A percentile compares a stretch with the other conserved stretches of the same genome.
Evolutionary conservation across 2,888 invertebrate genomes (phyloP).

Genomic region (Coenonympha arcania): DNA sequence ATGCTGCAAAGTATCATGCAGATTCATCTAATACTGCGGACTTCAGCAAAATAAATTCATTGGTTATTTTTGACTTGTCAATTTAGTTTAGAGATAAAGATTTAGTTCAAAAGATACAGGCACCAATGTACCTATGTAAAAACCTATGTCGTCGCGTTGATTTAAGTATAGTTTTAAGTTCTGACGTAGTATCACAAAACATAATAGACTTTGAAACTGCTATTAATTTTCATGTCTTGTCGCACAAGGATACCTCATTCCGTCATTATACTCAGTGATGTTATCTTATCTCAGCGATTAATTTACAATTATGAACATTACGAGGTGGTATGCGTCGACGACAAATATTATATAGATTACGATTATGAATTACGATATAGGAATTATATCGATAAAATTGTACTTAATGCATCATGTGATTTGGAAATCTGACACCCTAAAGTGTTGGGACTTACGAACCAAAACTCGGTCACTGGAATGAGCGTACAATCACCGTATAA

Average conservation of each 20-base stretch:
- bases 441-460: too few relatives aligned
- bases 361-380: constrained; percentile 4
- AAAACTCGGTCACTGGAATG: too few relatives aligned
- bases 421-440: constrained; percentile 1
- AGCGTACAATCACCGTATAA: too few relatives aligned
- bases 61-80: too few relatives aligned
- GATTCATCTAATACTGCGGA: too few relatives aligned
- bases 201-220: constrained; percentile 4
- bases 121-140: too few relatives aligned
- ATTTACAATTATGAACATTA: constrained; percentile 42
- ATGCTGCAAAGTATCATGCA: too few relatives aligned
- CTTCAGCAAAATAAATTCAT: too few relatives aligned
- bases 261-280: constrained; percentile 20
- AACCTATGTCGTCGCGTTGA: too few relatives aligned
- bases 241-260: constrained; percentile 37
- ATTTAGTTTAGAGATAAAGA: too few relatives aligned
- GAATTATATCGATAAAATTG: constrained; percentile 18
- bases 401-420: constrained; percentile 28
- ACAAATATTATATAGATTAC: constrained; percentile 25
- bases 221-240: constrained; percentile 31
- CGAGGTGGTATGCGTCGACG: constrained; percentile 30
- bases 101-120: too few relatives aligned
- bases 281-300: constrained; percentile 49
- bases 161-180: constrained; percentile 6
- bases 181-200: constrained; percentile 9